Evolutionary conservation across 2,797 vertebrate species (phyloP), one percentile per base, ranked within the genome.

Genomic region (Coendou prehensilis): DNA sequence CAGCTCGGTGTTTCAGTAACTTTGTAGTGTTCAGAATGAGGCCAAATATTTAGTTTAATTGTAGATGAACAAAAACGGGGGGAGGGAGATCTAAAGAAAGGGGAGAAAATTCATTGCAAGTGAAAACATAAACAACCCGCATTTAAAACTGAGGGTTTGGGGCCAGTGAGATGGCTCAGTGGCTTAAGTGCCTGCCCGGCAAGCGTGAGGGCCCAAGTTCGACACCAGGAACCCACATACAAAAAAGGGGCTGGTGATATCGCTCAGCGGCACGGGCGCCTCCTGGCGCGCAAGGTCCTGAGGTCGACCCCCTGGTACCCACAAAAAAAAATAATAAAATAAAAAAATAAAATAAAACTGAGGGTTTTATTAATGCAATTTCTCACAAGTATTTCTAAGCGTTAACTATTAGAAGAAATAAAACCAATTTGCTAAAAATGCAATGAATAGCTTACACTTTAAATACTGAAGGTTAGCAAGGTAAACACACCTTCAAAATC

Each of bases 21-120:
- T 95, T 18, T 91, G 61, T 7, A 89, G 64, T 63, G 92, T 87
- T 83, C 71, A 64, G 93, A 97, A 57, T 79, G 81, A 87, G 30
- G 28, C 6, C 37, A 7, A 87, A 73, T 56, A 73, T 6, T 20
- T 47, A 84, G 37, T 23, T 41, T 95, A 81, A 84, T 59, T 96
- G 63, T 67, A 90, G 83, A 82, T 93, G 22, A 95, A 91, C 22
- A 56, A 81, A 91, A 79, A 10, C 28, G 6, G 2, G 6, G 22
- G 28, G 3, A 54, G 67, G 45, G 17, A 76, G 18, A 90, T 81
- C 11, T 59, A 87, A 83, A 76, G n/a, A 88, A 94, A 87, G 11
- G 56, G 33, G 23, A 85, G 30, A 82, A 87, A 84, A 67, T 59
- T 59, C 9, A 61, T 63, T 18, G 47, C n/a, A 85, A 73, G 7